Evolutionary conservation across 2,888 invertebrate species (phyloP).

Genomic region (Amblyteles armatorius): DNA sequence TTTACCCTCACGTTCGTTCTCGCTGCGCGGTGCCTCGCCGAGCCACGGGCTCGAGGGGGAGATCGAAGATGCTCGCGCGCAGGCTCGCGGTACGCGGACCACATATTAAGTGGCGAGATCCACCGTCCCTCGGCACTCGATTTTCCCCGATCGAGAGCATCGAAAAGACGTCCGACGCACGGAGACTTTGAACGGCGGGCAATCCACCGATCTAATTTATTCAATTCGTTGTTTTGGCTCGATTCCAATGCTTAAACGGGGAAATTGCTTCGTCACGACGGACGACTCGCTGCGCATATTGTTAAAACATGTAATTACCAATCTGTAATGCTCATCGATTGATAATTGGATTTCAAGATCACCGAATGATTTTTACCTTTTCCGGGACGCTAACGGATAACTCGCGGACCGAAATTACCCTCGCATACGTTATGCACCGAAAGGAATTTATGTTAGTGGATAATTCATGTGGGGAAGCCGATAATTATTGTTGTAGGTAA

Average conservation of each 20-base stretch:
- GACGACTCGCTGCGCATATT: not conserved
- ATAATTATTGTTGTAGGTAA: too few relatives aligned
- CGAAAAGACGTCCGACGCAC: conserved; percentile 9
- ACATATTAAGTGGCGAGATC: conserved; percentile 63
- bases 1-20: conserved; percentile 47
- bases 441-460: too few relatives aligned
- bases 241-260: not conserved
- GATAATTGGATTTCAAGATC: not conserved
- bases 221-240: conserved; percentile 1
- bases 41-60: conserved; percentile 28
- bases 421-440: too few relatives aligned
- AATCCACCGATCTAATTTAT: not conserved
- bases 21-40: not conserved
- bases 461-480: too few relatives aligned
- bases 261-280: not conserved
- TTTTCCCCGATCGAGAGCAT: conserved; percentile 28
- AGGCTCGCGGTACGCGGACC: conserved; percentile 37
- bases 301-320: not conserved
- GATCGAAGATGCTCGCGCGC: conserved; percentile 56
- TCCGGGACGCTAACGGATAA: too few relatives aligned
- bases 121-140: conserved; percentile 39
- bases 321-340: not conserved
- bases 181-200: conserved; percentile 13
- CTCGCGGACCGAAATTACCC: too few relatives aligned
- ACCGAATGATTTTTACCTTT: too few relatives aligned